phyloP scores from a whole-genome alignment of 2,797 vertebrate species.

The Atherinosoma microstoma region DNA sequence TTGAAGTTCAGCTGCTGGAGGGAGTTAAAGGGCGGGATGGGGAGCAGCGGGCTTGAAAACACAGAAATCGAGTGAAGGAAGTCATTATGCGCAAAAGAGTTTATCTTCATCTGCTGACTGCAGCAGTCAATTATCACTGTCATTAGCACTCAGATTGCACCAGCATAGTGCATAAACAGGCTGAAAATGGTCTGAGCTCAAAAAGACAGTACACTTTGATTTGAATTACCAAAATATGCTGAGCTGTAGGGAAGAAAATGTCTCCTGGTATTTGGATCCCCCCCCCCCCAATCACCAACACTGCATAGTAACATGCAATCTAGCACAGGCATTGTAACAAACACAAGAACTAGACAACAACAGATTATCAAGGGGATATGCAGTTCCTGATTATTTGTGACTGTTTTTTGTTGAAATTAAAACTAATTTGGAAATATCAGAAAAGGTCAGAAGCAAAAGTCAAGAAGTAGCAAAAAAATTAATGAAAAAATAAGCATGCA shows the following conservation, averaged over 20 bases:
- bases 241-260: conserved; percentile 27
- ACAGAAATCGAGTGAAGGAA: conserved; percentile 31
- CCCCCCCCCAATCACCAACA: no score
- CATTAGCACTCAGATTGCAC: conserved; percentile 58
- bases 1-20: conserved; percentile 13
- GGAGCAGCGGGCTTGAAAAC: conserved; percentile 9
- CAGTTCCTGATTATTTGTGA: no score
- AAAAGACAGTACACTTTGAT: conserved; percentile 36
- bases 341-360: no score
- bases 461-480: no score
- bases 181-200: conserved; percentile 29
- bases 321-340: no score
- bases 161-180: conserved; percentile 19
- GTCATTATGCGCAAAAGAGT: conserved; percentile 55
- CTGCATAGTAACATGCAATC: no score
- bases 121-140: conserved; percentile 70
- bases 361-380: no score
- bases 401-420: no score
- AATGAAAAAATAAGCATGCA: no score
- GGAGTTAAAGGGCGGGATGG: neutral
- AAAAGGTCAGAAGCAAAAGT: neutral
- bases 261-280: conserved; percentile 30
- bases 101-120: conserved; percentile 66
- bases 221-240: conserved; percentile 35
- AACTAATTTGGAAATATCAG: no score